Percentiles rank a stretch among this genome's conserved stretches.
Evolutionary conservation across 2,113 vertebrate genomes (phyloP).

Genomic region (Manacus vitellinus): DNA sequence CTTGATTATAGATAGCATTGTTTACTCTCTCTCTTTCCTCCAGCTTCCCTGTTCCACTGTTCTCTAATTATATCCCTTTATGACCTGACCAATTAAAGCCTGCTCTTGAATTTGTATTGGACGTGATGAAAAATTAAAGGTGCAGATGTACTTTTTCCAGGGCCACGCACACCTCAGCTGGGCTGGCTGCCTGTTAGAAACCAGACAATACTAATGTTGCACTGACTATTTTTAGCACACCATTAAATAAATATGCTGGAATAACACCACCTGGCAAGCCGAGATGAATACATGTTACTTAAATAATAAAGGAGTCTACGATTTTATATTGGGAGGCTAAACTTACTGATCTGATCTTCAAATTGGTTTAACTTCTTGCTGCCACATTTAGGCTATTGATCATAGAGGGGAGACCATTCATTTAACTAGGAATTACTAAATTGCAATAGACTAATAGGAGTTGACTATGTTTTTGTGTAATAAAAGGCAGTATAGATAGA

Average conservation of each 20-base stretch:
- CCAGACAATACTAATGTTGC: slow-evolving; percentile 46
- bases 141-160: slow-evolving; percentile 40
- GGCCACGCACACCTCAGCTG: neutral
- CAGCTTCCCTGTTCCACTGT: slow-evolving; percentile 50
- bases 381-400: slow-evolving; percentile 28
- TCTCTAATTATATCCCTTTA: slow-evolving; percentile 68
- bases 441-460: neutral
- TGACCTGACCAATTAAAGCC: slow-evolving; percentile 58
- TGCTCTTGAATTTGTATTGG: slow-evolving; percentile 60
- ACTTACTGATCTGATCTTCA: slow-evolving; percentile 15
- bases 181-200: slow-evolving; percentile 22
- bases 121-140: slow-evolving; percentile 70
- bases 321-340: slow-evolving; percentile 12
- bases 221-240: slow-evolving; percentile 37
- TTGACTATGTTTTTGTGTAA: neutral
- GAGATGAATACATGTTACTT: slow-evolving; percentile 34
- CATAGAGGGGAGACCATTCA: neutral
- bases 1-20: slow-evolving; percentile 73
- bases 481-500: neutral
- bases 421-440: slow-evolving; percentile 37
- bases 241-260: slow-evolving; percentile 52
- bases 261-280: slow-evolving; percentile 53
- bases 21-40: slow-evolving; percentile 54
- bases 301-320: slow-evolving; percentile 1
- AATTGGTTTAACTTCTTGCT: slow-evolving; percentile 46